Percentiles rank a stretch among this genome's conserved stretches.
Conservation (phyloP, 1,140 invertebrate species). For the Drosophila bipectinata region DNA sequence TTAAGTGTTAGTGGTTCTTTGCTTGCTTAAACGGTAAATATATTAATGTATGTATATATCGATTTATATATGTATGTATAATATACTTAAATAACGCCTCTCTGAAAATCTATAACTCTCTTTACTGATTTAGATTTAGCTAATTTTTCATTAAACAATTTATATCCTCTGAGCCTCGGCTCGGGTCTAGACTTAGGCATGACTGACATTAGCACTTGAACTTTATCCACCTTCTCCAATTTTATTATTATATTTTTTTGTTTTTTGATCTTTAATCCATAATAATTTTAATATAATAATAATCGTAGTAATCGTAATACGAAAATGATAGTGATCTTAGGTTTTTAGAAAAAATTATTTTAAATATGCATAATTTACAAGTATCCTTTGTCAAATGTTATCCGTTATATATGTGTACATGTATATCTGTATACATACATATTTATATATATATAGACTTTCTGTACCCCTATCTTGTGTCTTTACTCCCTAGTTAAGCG, state of each 20-base stretch:
- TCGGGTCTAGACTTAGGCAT: conserved; percentile 50
- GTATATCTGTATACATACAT: conserved; percentile 16
- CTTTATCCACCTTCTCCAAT: conserved; percentile 31
- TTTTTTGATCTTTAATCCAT: conserved; percentile 39
- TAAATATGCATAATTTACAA: conserved; percentile 75
- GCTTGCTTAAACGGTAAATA: conserved; percentile 74
- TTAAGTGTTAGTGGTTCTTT: conserved; percentile 81
- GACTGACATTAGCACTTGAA: conserved; percentile 58
- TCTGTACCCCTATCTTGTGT: conserved; percentile 28
- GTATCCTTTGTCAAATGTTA: conserved; percentile 60
- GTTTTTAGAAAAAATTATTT: conserved; percentile 66
- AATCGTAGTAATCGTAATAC: conserved; percentile 72
- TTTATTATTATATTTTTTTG: conserved; percentile 5
- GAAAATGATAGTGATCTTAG: conserved; percentile 76
- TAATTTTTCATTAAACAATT: conserved; percentile 68
- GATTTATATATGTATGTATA: conserved; percentile 59
- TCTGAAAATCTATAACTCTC: conserved; percentile 65
- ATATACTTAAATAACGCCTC: conserved; percentile 65
- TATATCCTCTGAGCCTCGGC: conserved; percentile 40
- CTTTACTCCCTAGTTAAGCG: conserved; percentile 50
- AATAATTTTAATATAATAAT: conserved; percentile 64
- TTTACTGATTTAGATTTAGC: conserved; percentile 75
- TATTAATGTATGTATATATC: conserved; percentile 59
- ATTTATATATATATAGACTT: conserved; percentile 35
- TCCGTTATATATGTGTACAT: conserved; percentile 45